Evolutionary conservation across 2,888 invertebrate species (phyloP).

Genomic region (Zygaena filipendulae): DNA sequence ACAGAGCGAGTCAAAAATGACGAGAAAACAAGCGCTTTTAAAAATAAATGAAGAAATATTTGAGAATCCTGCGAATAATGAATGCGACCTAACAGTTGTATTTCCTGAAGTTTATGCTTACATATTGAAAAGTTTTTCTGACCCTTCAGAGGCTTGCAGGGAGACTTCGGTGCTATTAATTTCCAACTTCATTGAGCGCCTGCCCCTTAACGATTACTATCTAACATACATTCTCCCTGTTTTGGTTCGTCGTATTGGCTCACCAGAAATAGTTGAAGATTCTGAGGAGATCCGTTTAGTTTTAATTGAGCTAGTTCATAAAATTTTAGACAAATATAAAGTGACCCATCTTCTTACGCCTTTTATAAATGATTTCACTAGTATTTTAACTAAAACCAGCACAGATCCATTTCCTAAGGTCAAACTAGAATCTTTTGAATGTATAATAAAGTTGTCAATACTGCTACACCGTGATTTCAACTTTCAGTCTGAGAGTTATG

Average conservation of each 20-base stretch:
- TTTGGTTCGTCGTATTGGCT: slow-evolving; percentile 80
- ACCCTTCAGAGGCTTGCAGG: slow-evolving; percentile 73
- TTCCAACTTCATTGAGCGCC: slow-evolving; percentile 59
- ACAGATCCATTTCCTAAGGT: slow-evolving; percentile 84
- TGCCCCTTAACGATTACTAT: slow-evolving; percentile 77
- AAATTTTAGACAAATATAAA: slow-evolving; percentile 73
- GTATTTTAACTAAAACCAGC: slow-evolving; percentile 77
- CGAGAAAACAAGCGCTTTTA: slow-evolving; percentile 64
- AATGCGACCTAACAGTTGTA: slow-evolving; percentile 39
- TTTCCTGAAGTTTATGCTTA: slow-evolving; percentile 51
- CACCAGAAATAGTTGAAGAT: slow-evolving; percentile 74
- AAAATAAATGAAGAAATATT: slow-evolving; percentile 64
- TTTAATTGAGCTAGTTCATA: slow-evolving; percentile 72
- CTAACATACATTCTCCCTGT: slow-evolving; percentile 81
- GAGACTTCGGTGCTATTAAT: slow-evolving; percentile 68
- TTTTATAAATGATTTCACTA: slow-evolving; percentile 80
- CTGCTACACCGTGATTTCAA: slow-evolving; percentile 77
- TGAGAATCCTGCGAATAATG: slow-evolving; percentile 35
- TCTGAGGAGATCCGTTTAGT: slow-evolving; percentile 85
- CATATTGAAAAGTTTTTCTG: slow-evolving; percentile 53
- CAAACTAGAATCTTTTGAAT: slow-evolving; percentile 80
- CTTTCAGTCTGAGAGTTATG: slow-evolving; percentile 76
- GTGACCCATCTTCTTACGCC: slow-evolving; percentile 68
- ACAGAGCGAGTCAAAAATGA: slow-evolving; percentile 70
- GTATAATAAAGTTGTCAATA: slow-evolving; percentile 73